Evolutionary conservation across 2,888 invertebrate genomes (phyloP).

Genomic region (Cheilosia variabilis): DNA sequence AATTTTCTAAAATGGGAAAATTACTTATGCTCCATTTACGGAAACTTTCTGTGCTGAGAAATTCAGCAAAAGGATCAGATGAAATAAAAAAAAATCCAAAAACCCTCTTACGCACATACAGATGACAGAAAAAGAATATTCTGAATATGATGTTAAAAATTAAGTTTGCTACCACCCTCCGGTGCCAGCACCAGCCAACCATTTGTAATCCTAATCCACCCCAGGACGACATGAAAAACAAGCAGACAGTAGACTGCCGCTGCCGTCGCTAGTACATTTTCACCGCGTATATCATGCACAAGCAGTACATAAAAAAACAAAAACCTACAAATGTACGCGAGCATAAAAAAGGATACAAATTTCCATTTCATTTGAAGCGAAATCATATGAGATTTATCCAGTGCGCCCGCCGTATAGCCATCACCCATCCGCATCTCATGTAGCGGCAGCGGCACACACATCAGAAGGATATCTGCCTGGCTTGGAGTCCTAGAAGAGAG

Average conservation of each 20-base stretch:
- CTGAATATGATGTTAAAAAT: slow-evolving; percentile 74
- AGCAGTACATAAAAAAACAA: slow-evolving; percentile 67
- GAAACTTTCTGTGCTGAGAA: slow-evolving; percentile 61
- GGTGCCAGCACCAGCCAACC: slow-evolving; percentile 46
- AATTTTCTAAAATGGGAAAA: slow-evolving; percentile 73
- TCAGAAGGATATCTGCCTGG: slow-evolving; percentile 26
- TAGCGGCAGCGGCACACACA: slow-evolving; percentile 32
- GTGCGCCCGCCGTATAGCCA: slow-evolving; percentile 61
- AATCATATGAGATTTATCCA: slow-evolving; percentile 75
- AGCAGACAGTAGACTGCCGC: slow-evolving; percentile 60
- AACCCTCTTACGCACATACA: slow-evolving; percentile 36
- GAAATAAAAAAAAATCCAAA: slow-evolving; percentile 20
- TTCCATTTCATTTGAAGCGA: slow-evolving; percentile 75
- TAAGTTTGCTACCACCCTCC: slow-evolving; percentile 58
- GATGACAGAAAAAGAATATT: slow-evolving; percentile 7
- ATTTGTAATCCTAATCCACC: slow-evolving; percentile 75
- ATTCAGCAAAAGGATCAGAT: slow-evolving; percentile 30
- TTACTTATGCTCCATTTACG: slow-evolving; percentile 72
- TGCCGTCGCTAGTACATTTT: slow-evolving; percentile 72
- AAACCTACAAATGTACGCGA: slow-evolving; percentile 72
- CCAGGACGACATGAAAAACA: slow-evolving; percentile 59
- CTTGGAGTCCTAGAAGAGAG: slow-evolving; percentile 64
- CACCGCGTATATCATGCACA: slow-evolving; percentile 69
- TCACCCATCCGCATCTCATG: slow-evolving; percentile 20
- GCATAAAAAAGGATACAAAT: slow-evolving; percentile 74